These are phyloP conservation scores for Notospermus geniculatus DNA, from an alignment of 1,140 invertebrate species.

Conservation along the genomic window DNA sequence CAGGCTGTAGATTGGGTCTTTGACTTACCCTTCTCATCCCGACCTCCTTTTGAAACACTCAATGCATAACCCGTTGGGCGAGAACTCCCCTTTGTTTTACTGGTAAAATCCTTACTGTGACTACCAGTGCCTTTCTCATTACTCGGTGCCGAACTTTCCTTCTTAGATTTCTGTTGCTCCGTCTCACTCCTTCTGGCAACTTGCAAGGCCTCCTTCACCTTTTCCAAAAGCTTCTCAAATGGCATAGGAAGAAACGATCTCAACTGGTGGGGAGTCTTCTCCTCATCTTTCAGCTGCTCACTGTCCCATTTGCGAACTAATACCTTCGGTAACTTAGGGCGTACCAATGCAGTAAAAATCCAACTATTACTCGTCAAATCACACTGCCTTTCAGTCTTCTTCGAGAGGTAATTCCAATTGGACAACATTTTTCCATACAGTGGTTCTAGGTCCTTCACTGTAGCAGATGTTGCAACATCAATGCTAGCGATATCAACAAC, in stretches of 20 bases:
- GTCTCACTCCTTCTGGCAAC: not conserved
- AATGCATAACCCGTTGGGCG: too few species aligned
- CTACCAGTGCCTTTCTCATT: too few species aligned
- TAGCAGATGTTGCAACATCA: not conserved
- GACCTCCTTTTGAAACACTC: too few species aligned
- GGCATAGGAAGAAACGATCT: not conserved
- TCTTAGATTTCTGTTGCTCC: not conserved
- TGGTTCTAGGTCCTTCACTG: not conserved
- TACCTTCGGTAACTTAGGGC: not conserved
- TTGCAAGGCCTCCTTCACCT: not conserved
- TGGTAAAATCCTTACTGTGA: too few species aligned
- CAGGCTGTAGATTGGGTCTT: not conserved
- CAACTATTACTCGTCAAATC: slow-evolving; percentile 1
- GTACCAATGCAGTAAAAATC: slow-evolving; percentile 2
- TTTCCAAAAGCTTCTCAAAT: slow-evolving; percentile 1
- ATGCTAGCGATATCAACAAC: not conserved
- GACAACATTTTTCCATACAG: not conserved
- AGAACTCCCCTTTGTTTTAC: too few species aligned
- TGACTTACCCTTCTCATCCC: not conserved
- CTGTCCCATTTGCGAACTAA: slow-evolving; percentile 3
- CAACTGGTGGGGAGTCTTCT: not conserved
- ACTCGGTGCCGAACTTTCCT: too few species aligned
- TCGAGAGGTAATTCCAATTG: slow-evolving; percentile 6
- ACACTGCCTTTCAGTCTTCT: not conserved
- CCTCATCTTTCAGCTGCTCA: not conserved